Conservation (phyloP, 2,888 invertebrate species). For the Tromatobia lineatoria region DNA sequence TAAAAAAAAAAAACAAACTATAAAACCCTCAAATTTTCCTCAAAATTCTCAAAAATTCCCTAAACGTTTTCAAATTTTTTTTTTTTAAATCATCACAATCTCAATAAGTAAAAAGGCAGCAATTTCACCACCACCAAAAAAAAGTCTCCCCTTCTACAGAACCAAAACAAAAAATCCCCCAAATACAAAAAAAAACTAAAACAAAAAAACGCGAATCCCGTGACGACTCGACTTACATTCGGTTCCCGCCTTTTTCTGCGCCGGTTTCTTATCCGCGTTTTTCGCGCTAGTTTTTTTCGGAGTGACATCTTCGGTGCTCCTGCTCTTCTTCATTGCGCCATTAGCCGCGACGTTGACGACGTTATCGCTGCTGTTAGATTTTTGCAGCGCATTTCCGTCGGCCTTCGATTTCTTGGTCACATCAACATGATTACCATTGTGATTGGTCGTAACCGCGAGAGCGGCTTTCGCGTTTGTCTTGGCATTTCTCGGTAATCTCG, state of each 20-base stretch:
- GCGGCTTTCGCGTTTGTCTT: constrained; percentile 64
- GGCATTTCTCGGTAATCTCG: constrained; percentile 62
- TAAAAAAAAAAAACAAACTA: too few species aligned
- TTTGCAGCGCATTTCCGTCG: not conserved
- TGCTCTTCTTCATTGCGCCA: not conserved
- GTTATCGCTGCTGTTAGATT: not conserved
- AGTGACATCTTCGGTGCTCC: not conserved
- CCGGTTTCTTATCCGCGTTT: constrained; percentile 9
- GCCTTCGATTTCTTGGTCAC: not conserved
- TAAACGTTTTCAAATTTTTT: too few species aligned
- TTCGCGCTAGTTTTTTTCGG: not conserved
- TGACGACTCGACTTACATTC: constrained; percentile 28
- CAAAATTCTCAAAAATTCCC: too few species aligned
- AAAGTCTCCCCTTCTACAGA: too few species aligned
- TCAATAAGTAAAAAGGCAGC: too few species aligned
- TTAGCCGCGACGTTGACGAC: not conserved
- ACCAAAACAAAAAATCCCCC: too few species aligned
- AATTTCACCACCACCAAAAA: too few species aligned
- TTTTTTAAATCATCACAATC: too few species aligned
- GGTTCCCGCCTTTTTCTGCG: constrained; percentile 69
- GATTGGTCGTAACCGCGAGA: not conserved
- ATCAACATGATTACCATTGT: not conserved
- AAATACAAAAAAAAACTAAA: constrained; percentile 1
- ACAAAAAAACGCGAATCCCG: constrained; percentile 53
- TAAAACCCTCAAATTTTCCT: too few species aligned